Percentiles rank a stretch among this genome's conserved stretches.
These are phyloP conservation scores for Cotesia typhae DNA, from an alignment of 1,140 invertebrate genomes.

Conservation along the genomic window DNA sequence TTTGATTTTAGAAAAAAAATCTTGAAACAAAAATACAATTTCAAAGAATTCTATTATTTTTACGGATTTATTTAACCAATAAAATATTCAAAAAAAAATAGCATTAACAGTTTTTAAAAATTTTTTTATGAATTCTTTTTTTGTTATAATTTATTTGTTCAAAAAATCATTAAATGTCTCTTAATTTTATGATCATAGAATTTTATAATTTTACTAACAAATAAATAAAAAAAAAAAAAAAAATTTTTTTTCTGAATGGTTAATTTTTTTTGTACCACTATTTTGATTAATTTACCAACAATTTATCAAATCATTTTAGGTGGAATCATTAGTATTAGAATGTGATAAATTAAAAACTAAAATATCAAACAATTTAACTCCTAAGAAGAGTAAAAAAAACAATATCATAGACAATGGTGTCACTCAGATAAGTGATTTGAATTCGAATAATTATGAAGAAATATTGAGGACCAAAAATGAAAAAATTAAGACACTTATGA, in stretches of 20 bases:
- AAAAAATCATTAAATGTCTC: too few relatives aligned
- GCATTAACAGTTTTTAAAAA: too few relatives aligned
- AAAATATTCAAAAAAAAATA: too few relatives aligned
- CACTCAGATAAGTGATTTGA: slow-evolving; percentile 47
- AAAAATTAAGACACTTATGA: slow-evolving; percentile 73
- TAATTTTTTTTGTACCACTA: too few relatives aligned
- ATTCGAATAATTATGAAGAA: slow-evolving; percentile 63
- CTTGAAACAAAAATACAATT: too few relatives aligned
- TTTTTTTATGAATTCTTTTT: too few relatives aligned
- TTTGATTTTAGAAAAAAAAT: too few relatives aligned
- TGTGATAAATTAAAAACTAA: slow-evolving; percentile 63
- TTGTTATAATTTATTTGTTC: too few relatives aligned
- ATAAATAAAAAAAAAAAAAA: not conserved
- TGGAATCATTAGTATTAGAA: slow-evolving; percentile 65
- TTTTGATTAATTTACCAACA: not conserved
- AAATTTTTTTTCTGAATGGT: not conserved
- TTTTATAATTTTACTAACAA: too few relatives aligned
- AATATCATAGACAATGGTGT: slow-evolving; percentile 34
- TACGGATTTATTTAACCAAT: too few relatives aligned
- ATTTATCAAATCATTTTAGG: slow-evolving; percentile 45
- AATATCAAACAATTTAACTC: slow-evolving; percentile 53
- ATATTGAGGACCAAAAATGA: slow-evolving; percentile 71
- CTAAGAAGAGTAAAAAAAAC: slow-evolving; percentile 42
- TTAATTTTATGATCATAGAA: too few relatives aligned
- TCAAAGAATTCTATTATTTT: too few relatives aligned